A percentile compares a stretch with the other conserved stretches of the same genome.
These are phyloP conservation scores for Amblyornis subalaris DNA, from an alignment of 2,113 vertebrate species.

Conservation along the genomic window DNA sequence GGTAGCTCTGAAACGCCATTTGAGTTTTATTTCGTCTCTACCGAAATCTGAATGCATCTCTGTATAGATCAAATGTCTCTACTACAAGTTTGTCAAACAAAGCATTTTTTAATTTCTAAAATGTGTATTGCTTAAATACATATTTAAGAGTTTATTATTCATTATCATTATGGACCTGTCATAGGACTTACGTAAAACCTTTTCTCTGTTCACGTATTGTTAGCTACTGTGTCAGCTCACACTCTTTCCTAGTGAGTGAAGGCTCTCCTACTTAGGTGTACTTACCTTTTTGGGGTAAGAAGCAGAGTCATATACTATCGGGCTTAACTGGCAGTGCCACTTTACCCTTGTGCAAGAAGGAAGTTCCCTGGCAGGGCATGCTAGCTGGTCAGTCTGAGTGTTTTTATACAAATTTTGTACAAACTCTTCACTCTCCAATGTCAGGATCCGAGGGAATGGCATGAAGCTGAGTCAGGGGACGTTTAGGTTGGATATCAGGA, in stretches of 20 bases:
- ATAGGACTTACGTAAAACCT: neutral
- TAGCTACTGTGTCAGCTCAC: rapidly evolving
- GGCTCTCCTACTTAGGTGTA: neutral
- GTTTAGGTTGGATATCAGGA: neutral
- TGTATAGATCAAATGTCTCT: neutral
- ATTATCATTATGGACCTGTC: neutral
- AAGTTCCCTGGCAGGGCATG: neutral
- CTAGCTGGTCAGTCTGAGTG: rapidly evolving
- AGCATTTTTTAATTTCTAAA: neutral
- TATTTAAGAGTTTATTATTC: neutral
- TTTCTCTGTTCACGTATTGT: rapidly evolving
- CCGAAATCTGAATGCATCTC: neutral
- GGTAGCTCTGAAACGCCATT: neutral
- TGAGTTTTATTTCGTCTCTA: neutral
- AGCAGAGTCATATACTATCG: neutral
- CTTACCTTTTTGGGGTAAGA: neutral
- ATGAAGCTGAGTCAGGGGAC: neutral
- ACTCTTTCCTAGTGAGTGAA: rapidly evolving
- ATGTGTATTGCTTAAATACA: neutral
- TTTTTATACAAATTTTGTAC: neutral
- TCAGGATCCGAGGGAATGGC: neutral
- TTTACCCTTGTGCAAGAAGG: neutral
- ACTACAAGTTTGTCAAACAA: neutral
- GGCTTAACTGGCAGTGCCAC: neutral
- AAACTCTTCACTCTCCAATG: neutral